A percentile compares a stretch with the other conserved stretches of the same genome.
Evolutionary conservation across 2,113 vertebrate genomes (phyloP).

Genomic region (Vimba vimba): DNA sequence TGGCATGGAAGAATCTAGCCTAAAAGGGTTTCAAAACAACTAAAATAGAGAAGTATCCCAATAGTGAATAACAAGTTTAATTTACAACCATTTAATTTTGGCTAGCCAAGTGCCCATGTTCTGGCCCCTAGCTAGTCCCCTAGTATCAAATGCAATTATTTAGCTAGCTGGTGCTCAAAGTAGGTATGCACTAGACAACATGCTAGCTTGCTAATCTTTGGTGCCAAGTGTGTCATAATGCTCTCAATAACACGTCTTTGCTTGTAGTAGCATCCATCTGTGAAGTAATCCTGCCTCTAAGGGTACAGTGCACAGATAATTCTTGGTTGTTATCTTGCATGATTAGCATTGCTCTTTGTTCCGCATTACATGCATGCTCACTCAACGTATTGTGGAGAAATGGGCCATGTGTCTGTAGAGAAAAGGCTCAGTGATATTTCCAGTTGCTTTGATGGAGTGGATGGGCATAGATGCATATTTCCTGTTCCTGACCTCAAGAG

Average conservation of each 20-base stretch:
- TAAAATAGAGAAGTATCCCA: neutral
- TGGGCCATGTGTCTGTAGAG: conserved; percentile 39
- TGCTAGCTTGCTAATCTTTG: neutral
- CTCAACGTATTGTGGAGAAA: conserved; percentile 33
- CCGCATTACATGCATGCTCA: conserved; percentile 23
- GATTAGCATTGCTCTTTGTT: conserved; percentile 32
- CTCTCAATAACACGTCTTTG: neutral
- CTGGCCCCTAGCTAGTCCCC: neutral
- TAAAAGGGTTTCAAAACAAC: neutral
- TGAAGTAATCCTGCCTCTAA: conserved; percentile 40
- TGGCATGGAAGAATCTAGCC: neutral
- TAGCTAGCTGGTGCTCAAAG: neutral
- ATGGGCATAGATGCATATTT: conserved; percentile 11
- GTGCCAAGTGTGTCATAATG: conserved; percentile 20
- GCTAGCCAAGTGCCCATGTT: neutral
- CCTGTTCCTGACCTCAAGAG: conserved; percentile 36
- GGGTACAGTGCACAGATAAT: conserved; percentile 39
- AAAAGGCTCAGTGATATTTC: conserved; percentile 35
- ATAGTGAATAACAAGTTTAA: neutral
- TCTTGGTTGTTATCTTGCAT: conserved; percentile 35
- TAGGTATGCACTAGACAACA: neutral
- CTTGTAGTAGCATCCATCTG: conserved; percentile 2
- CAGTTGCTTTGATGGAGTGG: conserved; percentile 2
- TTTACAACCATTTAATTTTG: neutral
- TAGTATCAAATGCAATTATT: conserved; percentile 23